phyloP scores from a whole-genome alignment of 64 coral and sea anemone species.

The Astreopora myriophthalma region DNA sequence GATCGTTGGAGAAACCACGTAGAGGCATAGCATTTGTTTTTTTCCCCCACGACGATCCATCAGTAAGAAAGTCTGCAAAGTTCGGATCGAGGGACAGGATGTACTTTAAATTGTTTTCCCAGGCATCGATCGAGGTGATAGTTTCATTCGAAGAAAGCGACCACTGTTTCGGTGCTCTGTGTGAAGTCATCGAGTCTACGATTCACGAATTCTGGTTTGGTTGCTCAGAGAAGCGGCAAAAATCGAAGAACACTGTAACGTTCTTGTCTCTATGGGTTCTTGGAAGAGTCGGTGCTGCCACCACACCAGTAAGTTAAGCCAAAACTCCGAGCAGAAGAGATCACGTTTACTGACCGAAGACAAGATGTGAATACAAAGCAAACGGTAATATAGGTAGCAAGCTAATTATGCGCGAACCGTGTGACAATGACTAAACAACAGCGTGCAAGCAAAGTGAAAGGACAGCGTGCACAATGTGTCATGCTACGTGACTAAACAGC shows the following conservation, averaged over 20 bases:
- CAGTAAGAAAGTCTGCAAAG: constrained; percentile 28
- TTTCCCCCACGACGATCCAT: constrained; percentile 19
- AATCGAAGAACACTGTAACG: not conserved
- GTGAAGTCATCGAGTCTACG: not conserved
- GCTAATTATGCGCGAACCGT: not conserved
- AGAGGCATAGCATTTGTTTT: constrained; percentile 27
- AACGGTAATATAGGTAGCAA: not conserved
- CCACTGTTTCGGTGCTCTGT: not conserved
- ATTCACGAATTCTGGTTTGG: not conserved
- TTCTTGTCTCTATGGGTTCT: not conserved
- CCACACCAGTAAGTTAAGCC: not conserved
- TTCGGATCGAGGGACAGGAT: not conserved
- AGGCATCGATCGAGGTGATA: not conserved
- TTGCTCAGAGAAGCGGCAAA: not conserved
- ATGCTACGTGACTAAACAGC: not conserved
- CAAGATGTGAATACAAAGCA: not conserved
- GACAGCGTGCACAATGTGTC: too few species aligned
- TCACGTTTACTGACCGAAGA: not conserved
- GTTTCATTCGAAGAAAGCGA: not conserved
- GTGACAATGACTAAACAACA: not conserved
- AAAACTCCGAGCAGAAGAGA: not conserved
- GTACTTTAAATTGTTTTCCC: not conserved
- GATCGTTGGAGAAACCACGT: constrained; percentile 12
- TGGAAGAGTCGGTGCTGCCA: not conserved
- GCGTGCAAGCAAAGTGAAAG: too few species aligned